phyloP scores from a whole-genome alignment of 2,888 invertebrate species.

The Tenthredo distinguenda region DNA sequence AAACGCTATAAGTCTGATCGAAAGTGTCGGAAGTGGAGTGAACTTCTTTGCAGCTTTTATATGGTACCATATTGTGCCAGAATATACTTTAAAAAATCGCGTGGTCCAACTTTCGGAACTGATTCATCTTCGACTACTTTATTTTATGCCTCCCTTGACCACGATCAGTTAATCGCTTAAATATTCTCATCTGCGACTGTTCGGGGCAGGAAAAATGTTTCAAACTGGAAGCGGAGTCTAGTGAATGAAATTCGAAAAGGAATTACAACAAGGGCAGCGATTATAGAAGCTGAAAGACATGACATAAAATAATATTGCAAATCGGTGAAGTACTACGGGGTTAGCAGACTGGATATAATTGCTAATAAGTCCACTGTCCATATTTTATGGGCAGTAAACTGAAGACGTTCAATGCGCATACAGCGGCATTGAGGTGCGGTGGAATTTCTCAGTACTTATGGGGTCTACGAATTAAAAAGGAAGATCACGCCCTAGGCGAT shows the following conservation, averaged over 20 bases:
- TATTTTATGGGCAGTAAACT: not conserved
- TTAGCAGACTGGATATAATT: not conserved
- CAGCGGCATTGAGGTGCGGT: not conserved
- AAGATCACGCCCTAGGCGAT: slow-evolving; percentile 14
- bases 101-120: not conserved
- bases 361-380: not conserved
- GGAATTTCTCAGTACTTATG: not conserved
- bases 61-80: not conserved
- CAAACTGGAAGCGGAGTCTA: not conserved
- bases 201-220: not conserved
- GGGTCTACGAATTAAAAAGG: not conserved
- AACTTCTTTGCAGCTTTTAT: not conserved
- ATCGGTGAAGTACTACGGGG: not conserved
- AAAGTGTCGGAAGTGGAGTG: not conserved
- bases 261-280: not conserved
- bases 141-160: not conserved
- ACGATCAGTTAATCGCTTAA: not conserved
- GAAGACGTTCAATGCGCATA: not conserved
- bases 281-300: not conserved
- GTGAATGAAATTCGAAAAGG: no score
- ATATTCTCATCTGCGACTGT: not conserved
- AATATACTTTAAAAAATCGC: not conserved
- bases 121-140: not conserved
- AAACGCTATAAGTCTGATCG: not conserved
- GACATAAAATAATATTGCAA: not conserved